Evolutionary conservation across 2,888 invertebrate species (phyloP), one percentile per base, ranked within the genome.

Genomic region (Gastrophysa polygoni): DNA sequence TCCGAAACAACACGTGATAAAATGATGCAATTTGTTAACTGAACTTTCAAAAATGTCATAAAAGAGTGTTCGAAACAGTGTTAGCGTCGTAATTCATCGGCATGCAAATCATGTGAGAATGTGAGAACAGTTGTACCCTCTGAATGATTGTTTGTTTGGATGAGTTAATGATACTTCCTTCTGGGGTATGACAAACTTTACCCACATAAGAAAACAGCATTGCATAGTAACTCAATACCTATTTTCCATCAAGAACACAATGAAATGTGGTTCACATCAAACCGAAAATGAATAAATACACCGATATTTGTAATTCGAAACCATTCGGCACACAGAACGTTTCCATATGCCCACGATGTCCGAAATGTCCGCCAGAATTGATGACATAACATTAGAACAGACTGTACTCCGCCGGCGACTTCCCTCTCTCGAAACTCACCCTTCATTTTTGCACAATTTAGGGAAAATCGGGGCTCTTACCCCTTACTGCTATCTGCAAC

Each of bases 361-460:
- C 63, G 65, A 66, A 72, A 72, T 70, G 73, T 73, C 74, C 75
- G 71, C 69, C 66, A 71, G 66, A 63, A 55, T 58, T 67, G 76
- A 74, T 76, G 75, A 76, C 74, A 74, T 70, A 76, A 77, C 77
- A 77, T 78, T 78, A 77, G 77, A 71, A 75, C 78, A 78, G 78
- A 73, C 78, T 77, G 77, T 78, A 78, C 77, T 59, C 78, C 76
- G 77, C 77, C 76, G 57, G 63, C 69, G 65, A 73, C 75, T 77
- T 77, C 77, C 79, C 77, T 77, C 77, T 78, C 77, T 77, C 72
- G 75, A 71, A 69, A 62, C 71, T 66, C 76, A 75, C 77, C 78
- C 78, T 77, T 77, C 75, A 74, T 76, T 78, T 77, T 79, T 79
- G 77, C 73, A 68, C 74, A 76, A 77, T 79, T 80, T 78, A 75